Base-by-base conservation (phyloP, 2,888 invertebrate genomes). In the Lycaena phlaeas region DNA sequence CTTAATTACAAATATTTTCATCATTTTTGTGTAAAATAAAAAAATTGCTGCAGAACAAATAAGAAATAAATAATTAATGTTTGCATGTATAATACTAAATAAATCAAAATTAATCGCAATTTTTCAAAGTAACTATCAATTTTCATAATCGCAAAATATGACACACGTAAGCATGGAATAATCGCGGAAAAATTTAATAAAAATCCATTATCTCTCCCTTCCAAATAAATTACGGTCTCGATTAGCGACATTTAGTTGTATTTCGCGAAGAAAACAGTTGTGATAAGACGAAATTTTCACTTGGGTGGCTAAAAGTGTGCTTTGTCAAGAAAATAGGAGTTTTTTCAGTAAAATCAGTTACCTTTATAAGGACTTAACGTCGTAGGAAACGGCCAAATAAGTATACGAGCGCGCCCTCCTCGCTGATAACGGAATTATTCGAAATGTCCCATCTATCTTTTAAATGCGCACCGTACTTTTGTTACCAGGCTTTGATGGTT, bases 371-470 rank as follows among this genome's bases (percentile, higher is more conserved):
- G 73, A 70, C 74, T 76, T 78, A 75, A 75, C 72, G 74, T 75
- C 72, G 67, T 61, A 68, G 70, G 71, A 74, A 79, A 79, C 74
- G 72, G 75, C 68, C 76, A 63, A 72, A 71, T 71, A 68, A 76
- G 78, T 72, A 74, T 73, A 78, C 75, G 75, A 74, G 71, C 68
- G 68, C 70, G 74, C 77, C 76, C 79, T 81, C 77, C 69, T 69
- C 68, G 77, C 76, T 87, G 87, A 87, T 88, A 88, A 87, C 86
- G 85, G 87, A 87, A 88, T 87, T 87, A 87, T 86, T 86, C 85
- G 77, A 88, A 88, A 86, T 79, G 85, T 78, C 76, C 85, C 81
- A 87, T 88, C 86, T 85, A 78, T 88, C 87, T 88, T 87, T 85
- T 87, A 87, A 87, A 88, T 84, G 82, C 82, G 78, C 75, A 78